Base-by-base conservation (phyloP, 1,140 invertebrate species). In the Papilio helenus region DNA sequence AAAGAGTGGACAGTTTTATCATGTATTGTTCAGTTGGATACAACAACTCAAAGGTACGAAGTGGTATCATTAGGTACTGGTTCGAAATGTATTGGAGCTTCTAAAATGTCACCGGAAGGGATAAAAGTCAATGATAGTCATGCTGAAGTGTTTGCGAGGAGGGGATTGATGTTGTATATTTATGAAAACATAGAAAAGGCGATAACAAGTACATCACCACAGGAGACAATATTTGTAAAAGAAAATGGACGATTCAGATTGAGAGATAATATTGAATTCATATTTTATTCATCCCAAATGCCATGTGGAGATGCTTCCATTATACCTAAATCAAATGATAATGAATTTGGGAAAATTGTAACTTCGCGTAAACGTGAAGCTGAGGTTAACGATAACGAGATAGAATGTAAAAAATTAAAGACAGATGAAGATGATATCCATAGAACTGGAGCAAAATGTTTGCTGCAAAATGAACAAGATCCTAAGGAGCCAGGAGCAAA, bases 261-360 rank as follows among this genome's bases (percentile, higher is more conserved):
- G 0, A 96, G 96, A 82, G 76, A 94, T n/a, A 92, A 94, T 14
- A 88, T 98, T 68, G 95, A 95, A 18, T 99, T 98, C 94, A 97
- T 98, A 92, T 97, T 99, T 87, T 98, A 97, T 87, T 97, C 97
- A 29, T 98, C 97, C 83, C 97, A 98, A 88, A 96, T 97, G 55
- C 98, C 98, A 68, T 99, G 98, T 95, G 99, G 99, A 0, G 99
- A 99, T 96, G 98, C 98, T 26, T 97, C 97, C n/a, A 99, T 99
- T 86, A 96, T 98, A 92, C 95, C 96, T 12, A 97, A 96, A 92
- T 80, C 76, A 46, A 87, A 86, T 80, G 80, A 84, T 29, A 88
- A 91, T 71, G 85, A 94, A 49, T 80, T 84, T 82, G 90, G 92
- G 79, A 84, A 95, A 82, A 71, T 92, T 82, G 44, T 93, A 55